Base-by-base conservation (phyloP, 2,797 vertebrate genomes). In the Pangasius mekongensis region DNA sequence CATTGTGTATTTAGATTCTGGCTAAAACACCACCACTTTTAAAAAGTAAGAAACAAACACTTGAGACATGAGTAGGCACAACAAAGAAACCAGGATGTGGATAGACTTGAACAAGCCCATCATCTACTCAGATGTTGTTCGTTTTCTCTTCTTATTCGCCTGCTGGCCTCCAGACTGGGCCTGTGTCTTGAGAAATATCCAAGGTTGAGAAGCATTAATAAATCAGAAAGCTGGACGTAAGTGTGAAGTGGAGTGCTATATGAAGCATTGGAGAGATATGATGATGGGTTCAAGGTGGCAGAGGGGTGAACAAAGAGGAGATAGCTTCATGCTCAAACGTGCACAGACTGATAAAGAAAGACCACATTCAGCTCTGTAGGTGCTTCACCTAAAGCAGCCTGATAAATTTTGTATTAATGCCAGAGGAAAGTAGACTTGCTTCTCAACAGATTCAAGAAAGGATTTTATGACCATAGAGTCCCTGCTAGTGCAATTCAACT, bases 361-460 rank as follows among this genome's bases (percentile, higher is more conserved):
- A 83, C 56, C 93, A 94, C 94, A 94, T 93, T 94, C 93, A 93
- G 93, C 94, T 94, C 92, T 90, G 92, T 91, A 91, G 93, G 93
- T 94, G 92, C 94, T 93, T 91, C 86, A 91, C 90, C 93, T 93
- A 94, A 95, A 95, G 93, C 94, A 92, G 89, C 88, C 93, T 96
- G 93, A 95, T 95, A 94, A 93, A 95, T 95, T 94, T 94, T 94
- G 93, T 93, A 96, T 96, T 94, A 95, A 95, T 94, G 93, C 94
- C 93, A 94, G 93, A 92, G 93, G 94, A 94, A 94, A 94, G 93
- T 94, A 94, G 93, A 93, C 93, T 92, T 92, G 83, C 88, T 88
- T 92, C 92, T 93, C 92, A 13, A 18, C 58, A 47, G 14, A 22
- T 39, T 33, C n/a, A 0, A 27, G 47, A 84, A 69, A 67, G 22